These are phyloP conservation scores for Diorhabda carinulata DNA, from an alignment of 1,140 invertebrate species.

Conservation along the genomic window DNA sequence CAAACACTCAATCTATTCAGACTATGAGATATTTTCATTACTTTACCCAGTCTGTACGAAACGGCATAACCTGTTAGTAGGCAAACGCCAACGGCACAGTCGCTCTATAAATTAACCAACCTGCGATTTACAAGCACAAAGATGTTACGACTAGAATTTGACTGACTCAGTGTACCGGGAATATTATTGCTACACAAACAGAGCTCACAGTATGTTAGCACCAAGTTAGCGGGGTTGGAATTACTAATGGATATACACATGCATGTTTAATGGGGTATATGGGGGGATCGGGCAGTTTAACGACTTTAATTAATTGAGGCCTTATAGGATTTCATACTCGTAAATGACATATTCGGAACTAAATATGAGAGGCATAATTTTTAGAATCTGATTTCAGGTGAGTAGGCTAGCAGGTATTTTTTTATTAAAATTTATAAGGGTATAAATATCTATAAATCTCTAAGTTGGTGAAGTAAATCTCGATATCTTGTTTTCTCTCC, in stretches of 20 bases:
- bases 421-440: no score
- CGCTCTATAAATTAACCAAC: background rate
- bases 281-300: conserved; percentile 1
- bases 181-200: conserved; percentile 2
- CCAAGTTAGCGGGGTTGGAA: conserved; percentile 1
- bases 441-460: no score
- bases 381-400: background rate
- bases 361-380: background rate
- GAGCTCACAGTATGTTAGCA: conserved; percentile 1
- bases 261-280: conserved; percentile 2
- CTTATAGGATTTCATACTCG: conserved; percentile 1
- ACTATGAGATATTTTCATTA: background rate
- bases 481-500: no score
- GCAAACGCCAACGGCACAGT: background rate
- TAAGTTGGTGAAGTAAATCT: no score
- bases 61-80: background rate
- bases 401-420: conserved; percentile 1
- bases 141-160: background rate
- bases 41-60: conserved; percentile 1
- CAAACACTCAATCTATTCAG: background rate
- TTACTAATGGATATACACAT: conserved; percentile 2
- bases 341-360: background rate
- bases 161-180: background rate
- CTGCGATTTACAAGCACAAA: background rate
- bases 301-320: background rate